phyloP scores from a whole-genome alignment of 1,140 invertebrate species.

The Ostrea edulis region DNA sequence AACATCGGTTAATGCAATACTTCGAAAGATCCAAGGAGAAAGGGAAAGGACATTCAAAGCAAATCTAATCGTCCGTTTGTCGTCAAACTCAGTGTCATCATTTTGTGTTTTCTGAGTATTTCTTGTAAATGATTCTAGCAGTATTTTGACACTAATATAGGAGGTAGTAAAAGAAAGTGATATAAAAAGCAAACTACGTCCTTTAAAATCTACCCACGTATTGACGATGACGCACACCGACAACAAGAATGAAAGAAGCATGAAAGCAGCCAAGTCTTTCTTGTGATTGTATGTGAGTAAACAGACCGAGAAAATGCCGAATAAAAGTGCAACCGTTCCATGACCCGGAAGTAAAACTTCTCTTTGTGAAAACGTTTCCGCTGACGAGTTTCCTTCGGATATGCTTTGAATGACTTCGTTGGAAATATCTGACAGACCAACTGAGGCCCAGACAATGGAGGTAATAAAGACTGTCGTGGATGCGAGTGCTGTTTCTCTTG shows the following conservation, averaged over 20 bases:
- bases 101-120: not conserved
- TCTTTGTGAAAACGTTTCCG: slow-evolving; percentile 35
- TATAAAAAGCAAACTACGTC: not conserved
- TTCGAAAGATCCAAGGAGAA: slow-evolving; percentile 62
- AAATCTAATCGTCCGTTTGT: slow-evolving; percentile 64
- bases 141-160: slow-evolving; percentile 12
- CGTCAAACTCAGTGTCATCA: slow-evolving; percentile 17
- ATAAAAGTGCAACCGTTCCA: slow-evolving; percentile 60
- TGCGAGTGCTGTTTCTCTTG: slow-evolving; percentile 54
- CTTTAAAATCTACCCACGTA: slow-evolving; percentile 21
- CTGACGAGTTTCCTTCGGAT: not conserved
- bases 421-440: slow-evolving; percentile 64
- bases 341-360: slow-evolving; percentile 68
- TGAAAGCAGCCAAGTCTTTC: slow-evolving; percentile 57
- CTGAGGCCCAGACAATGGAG: slow-evolving; percentile 60
- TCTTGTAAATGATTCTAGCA: not conserved
- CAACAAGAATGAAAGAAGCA: slow-evolving; percentile 58
- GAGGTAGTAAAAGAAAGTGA: slow-evolving; percentile 16
- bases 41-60: slow-evolving; percentile 64
- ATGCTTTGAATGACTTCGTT: slow-evolving; percentile 51
- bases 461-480: slow-evolving; percentile 61
- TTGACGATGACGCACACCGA: slow-evolving; percentile 65
- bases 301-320: slow-evolving; percentile 61
- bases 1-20: slow-evolving; percentile 55
- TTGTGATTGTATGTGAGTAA: slow-evolving; percentile 55